These are phyloP conservation scores for Ruditapes philippinarum DNA, from an alignment of 1,140 invertebrate species.

Conservation along the genomic window DNA sequence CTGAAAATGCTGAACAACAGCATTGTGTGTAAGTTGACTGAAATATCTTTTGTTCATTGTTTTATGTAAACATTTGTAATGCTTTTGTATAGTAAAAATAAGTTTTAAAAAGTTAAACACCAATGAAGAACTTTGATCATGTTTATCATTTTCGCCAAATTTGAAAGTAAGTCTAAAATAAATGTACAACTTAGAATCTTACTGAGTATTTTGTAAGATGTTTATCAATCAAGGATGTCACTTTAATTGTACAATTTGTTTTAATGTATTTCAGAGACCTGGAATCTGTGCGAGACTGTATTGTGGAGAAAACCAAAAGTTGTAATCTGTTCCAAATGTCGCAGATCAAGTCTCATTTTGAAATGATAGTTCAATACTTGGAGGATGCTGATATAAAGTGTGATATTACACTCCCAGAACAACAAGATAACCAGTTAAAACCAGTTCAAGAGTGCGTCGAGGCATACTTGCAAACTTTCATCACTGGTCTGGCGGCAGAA, in stretches of 20 bases:
- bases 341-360: neutral
- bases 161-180: too few relatives aligned
- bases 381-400: neutral
- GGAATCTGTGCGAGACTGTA: neutral
- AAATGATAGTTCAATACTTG: neutral
- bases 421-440: neutral
- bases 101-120: too few relatives aligned
- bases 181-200: too few relatives aligned
- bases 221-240: too few relatives aligned
- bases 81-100: too few relatives aligned
- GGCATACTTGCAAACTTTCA: neutral
- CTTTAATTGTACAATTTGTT: too few relatives aligned
- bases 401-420: neutral
- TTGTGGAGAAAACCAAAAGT: neutral
- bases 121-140: too few relatives aligned
- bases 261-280: slow-evolving; percentile 45
- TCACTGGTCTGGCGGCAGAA: neutral
- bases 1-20: neutral
- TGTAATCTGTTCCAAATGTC: neutral
- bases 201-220: too few relatives aligned
- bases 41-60: too few relatives aligned
- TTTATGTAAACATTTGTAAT: too few relatives aligned
- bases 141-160: too few relatives aligned
- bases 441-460: neutral
- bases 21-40: neutral